Evolutionary conservation across 2,888 invertebrate genomes (phyloP), one percentile per base, ranked within the genome.

Genomic region (Aricia artaxerxes): DNA sequence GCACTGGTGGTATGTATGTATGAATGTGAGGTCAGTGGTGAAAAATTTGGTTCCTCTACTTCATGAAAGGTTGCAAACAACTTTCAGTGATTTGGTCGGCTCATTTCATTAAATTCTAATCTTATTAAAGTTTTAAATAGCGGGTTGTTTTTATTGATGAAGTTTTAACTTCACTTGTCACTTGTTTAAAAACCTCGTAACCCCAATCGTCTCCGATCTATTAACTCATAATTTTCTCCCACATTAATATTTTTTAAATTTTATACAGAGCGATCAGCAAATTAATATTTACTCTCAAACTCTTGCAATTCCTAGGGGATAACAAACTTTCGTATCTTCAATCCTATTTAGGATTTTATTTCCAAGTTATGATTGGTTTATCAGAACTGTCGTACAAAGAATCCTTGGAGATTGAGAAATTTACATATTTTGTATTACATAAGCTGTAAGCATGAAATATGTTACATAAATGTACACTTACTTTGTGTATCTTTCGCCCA

Each of bases 321-420:
- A 61, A 7, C 24, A 24, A 61, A 61, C 6, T 13, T 57, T 57
- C 57, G 61, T 61, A 24, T 61, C 61, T 7, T 24, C 13, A 57
- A 69, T 69, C 16, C 35, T 38, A 69, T 69, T 38, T 38, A 38
- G 35, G 9, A 38, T 69, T 69, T 69, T 69, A 69, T 69, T 4
- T 69, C 13, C 35, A 69, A 69, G 69, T 69, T 69, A 69, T 69
- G 69, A 69, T 69, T 69, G 35, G 69, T 35, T 69, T 69, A 35
- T 35, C 35, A 31, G 5, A 69, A 38, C 35, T 69, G 69, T 69
- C 35, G 35, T 69, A 64, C 16, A 13, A 64, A 9, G 13, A 16
- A 69, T 38, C 69, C 35, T 69, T 13, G 13, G 69, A 69, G 11
- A 69, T 69, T 16, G 24, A 38, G 69, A 1, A 69, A 69, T 69